Conservation (phyloP, 1,140 invertebrate species). For the Zelostemma sp. region DNA sequence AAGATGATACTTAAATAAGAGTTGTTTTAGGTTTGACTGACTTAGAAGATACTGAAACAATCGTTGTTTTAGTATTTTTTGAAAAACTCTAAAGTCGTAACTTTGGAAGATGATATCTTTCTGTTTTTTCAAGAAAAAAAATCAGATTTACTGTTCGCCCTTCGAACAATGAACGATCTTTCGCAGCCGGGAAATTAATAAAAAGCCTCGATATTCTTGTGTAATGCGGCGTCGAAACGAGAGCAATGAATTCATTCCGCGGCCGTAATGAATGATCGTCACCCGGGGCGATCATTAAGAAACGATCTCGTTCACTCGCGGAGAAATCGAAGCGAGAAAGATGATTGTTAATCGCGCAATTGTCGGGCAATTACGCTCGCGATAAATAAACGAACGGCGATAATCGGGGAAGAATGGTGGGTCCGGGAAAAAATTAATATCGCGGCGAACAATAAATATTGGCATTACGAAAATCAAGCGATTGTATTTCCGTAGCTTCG, state of each 20-base stretch:
- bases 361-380: neutral
- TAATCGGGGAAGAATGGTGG: too few relatives aligned
- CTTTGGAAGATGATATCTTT: too few relatives aligned
- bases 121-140: too few relatives aligned
- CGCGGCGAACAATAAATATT: neutral
- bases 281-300: conserved; percentile 43
- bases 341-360: neutral
- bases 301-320: conserved; percentile 48
- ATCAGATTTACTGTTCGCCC: too few relatives aligned
- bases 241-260: conserved; percentile 45
- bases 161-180: too few relatives aligned
- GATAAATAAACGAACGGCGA: neutral
- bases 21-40: too few relatives aligned
- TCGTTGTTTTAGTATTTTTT: too few relatives aligned
- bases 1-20: too few relatives aligned
- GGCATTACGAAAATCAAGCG: neutral
- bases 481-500: neutral
- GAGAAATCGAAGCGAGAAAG: neutral
- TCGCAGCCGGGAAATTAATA: neutral
- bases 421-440: too few relatives aligned
- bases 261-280: conserved; percentile 45
- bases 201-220: neutral
- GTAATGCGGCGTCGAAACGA: conserved; percentile 37
- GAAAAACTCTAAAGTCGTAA: too few relatives aligned
- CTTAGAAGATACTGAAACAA: too few relatives aligned